Percentiles rank a stretch among this genome's conserved stretches.
phyloP scores from a whole-genome alignment of 1,140 invertebrate genomes.

The Tenebrio molitor region DNA sequence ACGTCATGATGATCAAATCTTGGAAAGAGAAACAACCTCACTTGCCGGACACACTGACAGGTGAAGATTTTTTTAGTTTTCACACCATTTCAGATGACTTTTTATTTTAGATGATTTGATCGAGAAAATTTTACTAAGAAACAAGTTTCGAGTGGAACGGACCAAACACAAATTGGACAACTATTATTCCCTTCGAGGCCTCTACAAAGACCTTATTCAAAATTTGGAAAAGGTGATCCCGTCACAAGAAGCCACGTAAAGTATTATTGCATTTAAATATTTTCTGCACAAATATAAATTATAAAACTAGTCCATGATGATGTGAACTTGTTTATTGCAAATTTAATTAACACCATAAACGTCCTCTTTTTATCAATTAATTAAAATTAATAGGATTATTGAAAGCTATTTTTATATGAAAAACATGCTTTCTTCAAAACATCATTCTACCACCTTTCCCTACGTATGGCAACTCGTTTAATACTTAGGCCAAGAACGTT shows the following conservation, averaged over 20 bases:
- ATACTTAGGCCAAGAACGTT: no score
- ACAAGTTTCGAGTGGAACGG: constrained; percentile 37
- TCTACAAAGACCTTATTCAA: not conserved
- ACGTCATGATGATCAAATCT: not conserved
- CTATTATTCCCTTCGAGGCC: constrained; percentile 12
- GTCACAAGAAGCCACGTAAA: not conserved
- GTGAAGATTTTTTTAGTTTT: not conserved
- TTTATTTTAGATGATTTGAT: constrained; percentile 15
- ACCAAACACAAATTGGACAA: constrained; percentile 37
- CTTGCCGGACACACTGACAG: not conserved
- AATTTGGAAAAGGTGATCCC: constrained; percentile 6
- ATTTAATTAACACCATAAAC: no score
- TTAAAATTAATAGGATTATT: no score
- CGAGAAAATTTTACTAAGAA: constrained; percentile 21
- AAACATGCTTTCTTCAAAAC: no score
- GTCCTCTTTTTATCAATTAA: no score
- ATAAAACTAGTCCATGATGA: no score
- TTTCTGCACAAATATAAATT: no score
- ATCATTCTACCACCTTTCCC: no score
- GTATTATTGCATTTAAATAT: no score
- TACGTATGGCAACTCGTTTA: no score
- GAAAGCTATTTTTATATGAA: no score
- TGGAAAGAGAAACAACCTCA: constrained; percentile 4
- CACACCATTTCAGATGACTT: not conserved
- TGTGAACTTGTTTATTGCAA: no score